Evolutionary conservation across 2,888 invertebrate species (phyloP).

Genomic region (Chirona hameri): DNA sequence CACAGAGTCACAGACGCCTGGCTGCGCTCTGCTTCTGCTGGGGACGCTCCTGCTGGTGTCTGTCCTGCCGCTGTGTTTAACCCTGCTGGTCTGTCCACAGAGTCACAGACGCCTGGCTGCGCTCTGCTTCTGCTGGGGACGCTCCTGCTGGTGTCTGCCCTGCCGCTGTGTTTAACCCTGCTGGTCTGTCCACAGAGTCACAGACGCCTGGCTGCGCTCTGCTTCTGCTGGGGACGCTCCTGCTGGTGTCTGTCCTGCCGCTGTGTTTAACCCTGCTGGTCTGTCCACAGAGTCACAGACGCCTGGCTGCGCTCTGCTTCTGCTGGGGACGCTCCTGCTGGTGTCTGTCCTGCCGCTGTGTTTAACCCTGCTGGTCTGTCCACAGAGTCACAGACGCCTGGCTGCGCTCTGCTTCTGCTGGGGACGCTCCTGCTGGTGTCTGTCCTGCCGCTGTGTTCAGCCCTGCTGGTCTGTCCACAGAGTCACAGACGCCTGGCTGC

Average conservation of each 20-base stretch:
- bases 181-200: too few relatives aligned
- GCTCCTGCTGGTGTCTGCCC: constrained; percentile 63
- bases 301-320: constrained; percentile 66
- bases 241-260: constrained; percentile 58
- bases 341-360: constrained; percentile 47
- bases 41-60: constrained; percentile 68
- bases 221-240: constrained; percentile 66
- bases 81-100: too few relatives aligned
- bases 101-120: constrained; percentile 60
- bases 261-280: too few relatives aligned
- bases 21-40: constrained; percentile 64
- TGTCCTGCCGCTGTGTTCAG: too few relatives aligned
- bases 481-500: constrained; percentile 60
- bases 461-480: too few relatives aligned
- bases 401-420: constrained; percentile 64
- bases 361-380: too few relatives aligned
- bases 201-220: constrained; percentile 62
- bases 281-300: constrained; percentile 42
- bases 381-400: constrained; percentile 57
- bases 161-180: too few relatives aligned
- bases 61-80: too few relatives aligned
- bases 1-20: constrained; percentile 57
- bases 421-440: constrained; percentile 68
- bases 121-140: constrained; percentile 67
- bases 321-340: constrained; percentile 67